A percentile compares a stretch with the other conserved stretches of the same genome.
Evolutionary conservation across 2,888 invertebrate genomes (phyloP).

Genomic region (Platycnemis pennipes): DNA sequence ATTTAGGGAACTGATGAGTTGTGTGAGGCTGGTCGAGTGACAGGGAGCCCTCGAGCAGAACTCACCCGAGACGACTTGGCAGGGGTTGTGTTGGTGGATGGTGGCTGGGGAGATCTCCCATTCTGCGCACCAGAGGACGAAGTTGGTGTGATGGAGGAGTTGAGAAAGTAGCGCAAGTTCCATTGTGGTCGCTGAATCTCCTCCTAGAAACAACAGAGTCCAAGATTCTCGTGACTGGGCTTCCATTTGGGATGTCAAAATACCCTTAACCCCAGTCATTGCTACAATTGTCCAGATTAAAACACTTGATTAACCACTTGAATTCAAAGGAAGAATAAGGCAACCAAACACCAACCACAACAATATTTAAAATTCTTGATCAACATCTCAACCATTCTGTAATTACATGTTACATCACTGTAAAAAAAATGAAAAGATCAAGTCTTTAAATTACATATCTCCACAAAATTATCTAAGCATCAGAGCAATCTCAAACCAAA

Average conservation of each 20-base stretch:
- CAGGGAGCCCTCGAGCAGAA: constrained; percentile 39
- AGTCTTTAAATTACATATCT: too few relatives aligned
- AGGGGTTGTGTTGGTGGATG: constrained; percentile 51
- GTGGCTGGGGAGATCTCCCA: constrained; percentile 62
- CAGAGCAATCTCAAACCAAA: too few relatives aligned
- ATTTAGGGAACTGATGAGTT: not conserved
- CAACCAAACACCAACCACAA: not conserved
- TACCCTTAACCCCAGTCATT: not conserved
- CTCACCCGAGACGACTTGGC: constrained; percentile 60
- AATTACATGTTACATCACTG: not conserved
- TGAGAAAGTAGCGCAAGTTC: constrained; percentile 78
- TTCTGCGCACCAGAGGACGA: constrained; percentile 63
- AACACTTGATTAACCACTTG: not conserved
- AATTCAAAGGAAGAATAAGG: not conserved
- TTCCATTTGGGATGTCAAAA: not conserved
- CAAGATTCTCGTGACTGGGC: constrained; percentile 21
- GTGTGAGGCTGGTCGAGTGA: not conserved
- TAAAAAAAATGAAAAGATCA: not conserved
- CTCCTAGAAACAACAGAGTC: constrained; percentile 74
- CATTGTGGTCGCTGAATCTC: constrained; percentile 78
- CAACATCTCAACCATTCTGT: not conserved
- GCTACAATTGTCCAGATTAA: constrained; percentile 34
- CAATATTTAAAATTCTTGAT: not conserved
- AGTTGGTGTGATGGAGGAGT: constrained; percentile 71
- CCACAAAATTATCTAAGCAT: too few relatives aligned